Base-by-base conservation (phyloP, 1,140 invertebrate species). In the Nebria ingens region DNA sequence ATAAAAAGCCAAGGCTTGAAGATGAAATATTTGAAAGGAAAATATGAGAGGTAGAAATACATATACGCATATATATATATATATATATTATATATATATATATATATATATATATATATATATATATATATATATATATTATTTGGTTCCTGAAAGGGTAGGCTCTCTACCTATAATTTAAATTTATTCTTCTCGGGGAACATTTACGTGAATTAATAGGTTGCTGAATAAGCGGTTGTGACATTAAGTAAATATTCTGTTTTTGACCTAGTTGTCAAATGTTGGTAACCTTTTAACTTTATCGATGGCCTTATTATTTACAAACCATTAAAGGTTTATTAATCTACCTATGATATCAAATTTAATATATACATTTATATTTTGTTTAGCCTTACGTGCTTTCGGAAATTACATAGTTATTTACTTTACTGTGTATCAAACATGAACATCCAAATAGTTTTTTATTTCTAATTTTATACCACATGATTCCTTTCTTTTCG, bases 111-210 rank as follows among this genome's bases (percentile, higher is more conserved):
- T 9, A n/a, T 34, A 34, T 34, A n/a, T 34, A 34, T 34, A n/a
- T 34, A 34, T 34, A n/a, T 34, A 34, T 34, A n/a, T 34, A 34
- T 34, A n/a, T 34, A 34, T 34, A n/a, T 34, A 34, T 34, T n/a
- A n/a, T n/a, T n/a, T n/a, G n/a, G n/a, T n/a, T n/a, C n/a, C n/a
- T n/a, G n/a, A n/a, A n/a, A n/a, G n/a, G n/a, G n/a, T n/a, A n/a
- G n/a, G n/a, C n/a, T n/a, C n/a, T n/a, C n/a, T n/a, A n/a, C n/a
- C n/a, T n/a, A n/a, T n/a, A n/a, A n/a, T 34, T 9, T 34, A n/a
- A 9, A 34, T 34, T 6, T 34, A 34, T 34, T 6, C n/a, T 9
- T 34, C 6, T 34, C 6, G 6, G 25, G 6, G n/a, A 9, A n/a
- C n/a, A 34, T 34, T 6, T 34, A 34, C n/a, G 25, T 34, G n/a